Base-by-base conservation (phyloP, 2,113 vertebrate genomes). In the Melanerpes formicivorus region DNA sequence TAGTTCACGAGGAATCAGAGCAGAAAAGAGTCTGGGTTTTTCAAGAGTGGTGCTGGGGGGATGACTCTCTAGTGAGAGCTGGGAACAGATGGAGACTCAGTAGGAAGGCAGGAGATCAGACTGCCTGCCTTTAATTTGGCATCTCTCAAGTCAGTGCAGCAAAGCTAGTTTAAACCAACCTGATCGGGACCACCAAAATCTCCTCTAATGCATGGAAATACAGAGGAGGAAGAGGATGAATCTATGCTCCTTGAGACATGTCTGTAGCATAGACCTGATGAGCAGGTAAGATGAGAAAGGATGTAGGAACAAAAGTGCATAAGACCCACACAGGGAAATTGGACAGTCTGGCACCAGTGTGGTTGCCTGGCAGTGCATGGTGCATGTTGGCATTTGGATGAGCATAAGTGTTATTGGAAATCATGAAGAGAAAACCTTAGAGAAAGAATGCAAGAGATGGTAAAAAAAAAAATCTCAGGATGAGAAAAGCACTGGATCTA, bases 101-200 rank as follows among this genome's bases (percentile, higher is more conserved):
- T 54, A 56, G 89, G 93, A 95, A 83, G 62, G 27, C 85, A 93
- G 50, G 62, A 89, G 85, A 84, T 75, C 96, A 96, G 89, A 93
- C 91, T 96, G 87, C 65, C 62, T 87, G 62, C 54, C 76, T 88
- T 48, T 73, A 16, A 80, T 82, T 95, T 95, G 88, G 86, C 92
- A 80, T 71, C 4, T 8, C 84, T 75, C 3, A 72, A 94, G 69
- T 91, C 81, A 88, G 84, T 75, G 85, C 69, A 84, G 93, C 65
- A 85, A 85, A 78, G 70, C 60, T 54, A 18, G 58, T 81, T 94
- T 58, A 71, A 87, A 65, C 69, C 69, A 55, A 25, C 84, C 91
- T 48, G 19, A 84, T 46, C 56, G 76, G 56, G 80, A 90, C 58
- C 40, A 58, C 80, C n/a, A 40, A 58, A 70, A 14, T 85, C 54